Conservation (phyloP, 2,888 invertebrate genomes). For the Mythimna loreyi region DNA sequence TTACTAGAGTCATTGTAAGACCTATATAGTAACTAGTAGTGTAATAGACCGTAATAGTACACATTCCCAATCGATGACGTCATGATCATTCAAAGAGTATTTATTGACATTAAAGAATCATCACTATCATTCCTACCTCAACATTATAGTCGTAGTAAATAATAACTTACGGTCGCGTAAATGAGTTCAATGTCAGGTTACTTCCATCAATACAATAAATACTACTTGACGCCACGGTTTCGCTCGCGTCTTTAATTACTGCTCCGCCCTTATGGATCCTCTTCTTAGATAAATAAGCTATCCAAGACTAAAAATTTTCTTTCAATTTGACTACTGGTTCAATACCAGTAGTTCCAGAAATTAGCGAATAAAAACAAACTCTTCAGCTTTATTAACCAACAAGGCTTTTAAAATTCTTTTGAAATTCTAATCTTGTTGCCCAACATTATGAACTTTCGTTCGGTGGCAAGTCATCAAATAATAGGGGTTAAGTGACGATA, state of each 20-base stretch:
- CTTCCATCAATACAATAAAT: background rate
- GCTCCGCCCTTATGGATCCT: too few relatives aligned
- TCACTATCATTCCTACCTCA: background rate
- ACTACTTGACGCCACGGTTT: background rate
- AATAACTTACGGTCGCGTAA: background rate
- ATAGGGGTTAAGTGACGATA: too few relatives aligned
- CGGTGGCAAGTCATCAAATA: too few relatives aligned
- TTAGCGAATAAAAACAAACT: too few relatives aligned
- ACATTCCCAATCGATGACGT: conserved; percentile 20
- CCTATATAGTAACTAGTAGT: background rate
- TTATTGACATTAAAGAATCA: background rate
- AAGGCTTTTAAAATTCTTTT: too few relatives aligned
- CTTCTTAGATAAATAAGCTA: too few relatives aligned
- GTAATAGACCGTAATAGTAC: background rate
- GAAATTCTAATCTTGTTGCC: too few relatives aligned
- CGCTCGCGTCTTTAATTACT: too few relatives aligned
- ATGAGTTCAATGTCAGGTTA: background rate
- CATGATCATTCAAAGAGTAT: conserved; percentile 10
- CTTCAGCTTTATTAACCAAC: too few relatives aligned
- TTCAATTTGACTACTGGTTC: too few relatives aligned
- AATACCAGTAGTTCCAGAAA: too few relatives aligned
- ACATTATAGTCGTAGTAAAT: conserved; percentile 7
- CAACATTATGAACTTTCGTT: background rate
- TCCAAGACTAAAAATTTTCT: too few relatives aligned
- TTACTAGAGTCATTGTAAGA: conserved; percentile 25